A percentile compares a stretch with the other conserved stretches of the same genome.
phyloP scores from a whole-genome alignment of 2,888 invertebrate genomes.

The Tetranychus piercei region DNA sequence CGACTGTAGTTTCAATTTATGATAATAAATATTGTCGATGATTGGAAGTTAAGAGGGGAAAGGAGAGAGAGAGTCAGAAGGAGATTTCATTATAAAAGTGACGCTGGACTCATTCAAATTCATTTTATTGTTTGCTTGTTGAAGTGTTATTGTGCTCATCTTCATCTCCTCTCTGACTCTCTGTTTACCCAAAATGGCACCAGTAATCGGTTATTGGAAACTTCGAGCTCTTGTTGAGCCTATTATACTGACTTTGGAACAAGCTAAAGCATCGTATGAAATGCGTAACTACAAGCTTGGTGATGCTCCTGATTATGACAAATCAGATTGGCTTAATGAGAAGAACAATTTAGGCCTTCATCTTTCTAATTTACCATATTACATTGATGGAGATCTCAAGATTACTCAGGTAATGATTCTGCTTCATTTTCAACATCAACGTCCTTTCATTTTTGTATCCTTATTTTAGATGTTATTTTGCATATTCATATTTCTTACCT shows the following conservation, averaged over 20 bases:
- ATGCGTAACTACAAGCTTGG: slow-evolving; percentile 31
- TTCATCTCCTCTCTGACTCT: too few species aligned
- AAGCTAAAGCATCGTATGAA: slow-evolving; percentile 34
- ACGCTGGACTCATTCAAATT: too few species aligned
- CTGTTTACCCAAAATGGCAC: not conserved
- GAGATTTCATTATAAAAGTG: too few species aligned
- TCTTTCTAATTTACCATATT: slow-evolving; percentile 35
- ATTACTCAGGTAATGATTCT: slow-evolving; percentile 30
- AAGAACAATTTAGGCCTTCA: slow-evolving; percentile 31
- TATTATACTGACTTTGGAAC: slow-evolving; percentile 34
- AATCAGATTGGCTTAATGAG: slow-evolving; percentile 32
- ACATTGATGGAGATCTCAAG: slow-evolving; percentile 32
- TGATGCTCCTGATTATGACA: slow-evolving; percentile 27
- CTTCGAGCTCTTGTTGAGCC: slow-evolving; percentile 25
- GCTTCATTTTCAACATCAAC: too few species aligned
- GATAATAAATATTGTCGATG: too few species aligned
- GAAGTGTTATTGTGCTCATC: too few species aligned
- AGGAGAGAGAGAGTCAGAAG: too few species aligned
- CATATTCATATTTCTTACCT: not conserved
- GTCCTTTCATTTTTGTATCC: not conserved
- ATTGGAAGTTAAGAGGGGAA: too few species aligned
- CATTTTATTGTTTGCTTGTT: too few species aligned
- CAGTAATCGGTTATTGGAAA: slow-evolving; percentile 26
- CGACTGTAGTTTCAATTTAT: too few species aligned
- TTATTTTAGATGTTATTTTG: not conserved